Conservation (phyloP, 2,113 vertebrate species). For the Cavia aperea region DNA sequence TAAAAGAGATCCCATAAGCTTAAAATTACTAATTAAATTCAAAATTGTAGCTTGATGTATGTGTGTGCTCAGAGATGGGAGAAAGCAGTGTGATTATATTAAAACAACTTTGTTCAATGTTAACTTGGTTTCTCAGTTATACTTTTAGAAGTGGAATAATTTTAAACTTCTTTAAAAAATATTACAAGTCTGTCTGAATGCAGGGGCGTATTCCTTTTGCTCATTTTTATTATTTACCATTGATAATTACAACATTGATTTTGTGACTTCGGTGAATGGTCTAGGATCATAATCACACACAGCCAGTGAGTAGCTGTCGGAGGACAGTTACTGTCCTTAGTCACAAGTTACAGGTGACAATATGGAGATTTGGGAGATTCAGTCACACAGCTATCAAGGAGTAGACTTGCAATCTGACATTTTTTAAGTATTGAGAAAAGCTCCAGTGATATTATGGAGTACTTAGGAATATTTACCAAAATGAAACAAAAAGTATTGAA, state of each 20-base stretch:
- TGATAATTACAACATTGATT: not conserved
- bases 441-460: not conserved
- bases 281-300: not conserved
- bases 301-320: not conserved
- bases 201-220: not conserved
- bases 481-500: not conserved
- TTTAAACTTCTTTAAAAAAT: not conserved
- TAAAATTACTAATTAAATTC: not conserved
- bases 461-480: not conserved
- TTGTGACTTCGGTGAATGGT: not conserved
- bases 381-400: not conserved
- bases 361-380: not conserved
- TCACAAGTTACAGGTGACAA: not conserved
- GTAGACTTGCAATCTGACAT: not conserved
- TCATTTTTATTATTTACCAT: not conserved
- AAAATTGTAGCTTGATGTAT: not conserved
- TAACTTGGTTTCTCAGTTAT: not conserved
- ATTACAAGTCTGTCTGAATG: not conserved
- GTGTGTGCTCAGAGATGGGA: fast-evolving
- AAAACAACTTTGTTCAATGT: not conserved
- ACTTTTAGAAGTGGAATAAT: not conserved
- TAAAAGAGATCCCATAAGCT: not conserved
- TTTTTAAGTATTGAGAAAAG: not conserved
- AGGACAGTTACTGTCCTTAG: not conserved
- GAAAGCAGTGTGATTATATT: not conserved